Evolutionary conservation across 64 coral and sea anemone species (phyloP).

Genomic region (Pachyseris speciosa): DNA sequence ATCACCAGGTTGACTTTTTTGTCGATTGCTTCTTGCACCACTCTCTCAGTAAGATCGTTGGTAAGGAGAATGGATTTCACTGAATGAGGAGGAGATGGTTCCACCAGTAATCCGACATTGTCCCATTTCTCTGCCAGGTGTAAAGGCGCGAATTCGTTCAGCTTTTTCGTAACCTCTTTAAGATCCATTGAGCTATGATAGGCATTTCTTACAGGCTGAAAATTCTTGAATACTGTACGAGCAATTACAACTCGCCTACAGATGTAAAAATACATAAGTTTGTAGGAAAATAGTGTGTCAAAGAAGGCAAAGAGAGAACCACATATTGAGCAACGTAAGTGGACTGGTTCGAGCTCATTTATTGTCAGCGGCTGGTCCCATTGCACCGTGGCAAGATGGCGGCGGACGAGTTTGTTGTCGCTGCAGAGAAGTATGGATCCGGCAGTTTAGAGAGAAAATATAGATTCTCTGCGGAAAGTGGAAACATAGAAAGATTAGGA

Average conservation of each 20-base stretch:
- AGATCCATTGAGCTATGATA: conserved; percentile 73
- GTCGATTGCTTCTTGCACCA: conserved; percentile 89
- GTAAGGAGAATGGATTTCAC: conserved; percentile 91
- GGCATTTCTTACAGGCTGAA: background rate
- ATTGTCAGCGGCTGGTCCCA: conserved; percentile 31
- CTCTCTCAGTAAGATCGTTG: conserved; percentile 90
- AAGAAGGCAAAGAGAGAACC: background rate
- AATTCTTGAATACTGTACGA: background rate
- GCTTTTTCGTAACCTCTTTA: conserved; percentile 75
- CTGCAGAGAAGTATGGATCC: conserved; percentile 86
- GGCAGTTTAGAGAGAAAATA: conserved; percentile 76
- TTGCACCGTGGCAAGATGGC: conserved; percentile 76
- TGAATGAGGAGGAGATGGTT: conserved; percentile 73
- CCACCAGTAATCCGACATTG: conserved; percentile 95
- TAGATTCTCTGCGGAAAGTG: conserved; percentile 76
- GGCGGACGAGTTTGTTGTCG: conserved; percentile 82
- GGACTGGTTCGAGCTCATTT: background rate
- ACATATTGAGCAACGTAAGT: background rate
- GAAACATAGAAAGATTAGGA: conserved; percentile 68
- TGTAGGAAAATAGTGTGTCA: background rate
- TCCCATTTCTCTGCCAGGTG: conserved; percentile 95
- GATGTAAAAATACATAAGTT: background rate
- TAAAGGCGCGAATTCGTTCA: conserved; percentile 82
- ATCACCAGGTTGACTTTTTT: conserved; percentile 80
- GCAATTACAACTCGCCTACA: background rate